Base-by-base conservation (phyloP, 2,888 invertebrate genomes). In the Ormyrus rosae region DNA sequence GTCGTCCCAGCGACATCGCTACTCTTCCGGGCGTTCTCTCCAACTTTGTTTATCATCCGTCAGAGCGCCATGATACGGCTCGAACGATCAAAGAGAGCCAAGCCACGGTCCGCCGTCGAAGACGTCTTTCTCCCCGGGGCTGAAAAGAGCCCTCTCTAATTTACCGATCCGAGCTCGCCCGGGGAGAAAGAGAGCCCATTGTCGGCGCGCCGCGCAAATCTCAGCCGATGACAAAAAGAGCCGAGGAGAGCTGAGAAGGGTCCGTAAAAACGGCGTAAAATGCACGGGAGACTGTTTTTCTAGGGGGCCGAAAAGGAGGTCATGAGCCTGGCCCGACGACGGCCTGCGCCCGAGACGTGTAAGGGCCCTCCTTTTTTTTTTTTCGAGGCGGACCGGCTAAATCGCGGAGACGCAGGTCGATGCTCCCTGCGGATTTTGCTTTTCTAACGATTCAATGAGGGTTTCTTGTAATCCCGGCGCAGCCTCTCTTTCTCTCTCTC, bases 241-340 rank as follows among this genome's bases (percentile, higher is more conserved):
- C 63, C 53, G 70, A 48, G 19, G 19, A 19, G 19, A 19, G 19
- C 69, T 70, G 61, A 76, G 80, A 65, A 69, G 80, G 75, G 70
- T 70, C 75, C n/a, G 77, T 58, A 70, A 77, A 77, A 77, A 67
- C 67, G 60, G 34, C 61, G 69, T 76, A 76, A 69, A 76, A 76
- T 55, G 69, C 70, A 65, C 71, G 69, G 53, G 10, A 67, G 6
- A 11, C 51, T 46, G n/a, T 60, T 67, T 51, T 67, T 72, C 72
- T 72, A 8, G 19, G 63, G 48, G 46, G 5, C 9, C 19, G 55
- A 64, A 73, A 73, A 73, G 55, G 73, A 73, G 73, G 55, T 73
- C 73, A 64, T 65, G 74, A 74, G 64, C 65, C 50, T 50, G 13
- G 67, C 19, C 19, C 19, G 19, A 10, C 19, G 19, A 19, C 19